Evolutionary conservation across 2,888 invertebrate genomes (phyloP), one percentile per base, ranked within the genome.

Genomic region (Bibio marci): DNA sequence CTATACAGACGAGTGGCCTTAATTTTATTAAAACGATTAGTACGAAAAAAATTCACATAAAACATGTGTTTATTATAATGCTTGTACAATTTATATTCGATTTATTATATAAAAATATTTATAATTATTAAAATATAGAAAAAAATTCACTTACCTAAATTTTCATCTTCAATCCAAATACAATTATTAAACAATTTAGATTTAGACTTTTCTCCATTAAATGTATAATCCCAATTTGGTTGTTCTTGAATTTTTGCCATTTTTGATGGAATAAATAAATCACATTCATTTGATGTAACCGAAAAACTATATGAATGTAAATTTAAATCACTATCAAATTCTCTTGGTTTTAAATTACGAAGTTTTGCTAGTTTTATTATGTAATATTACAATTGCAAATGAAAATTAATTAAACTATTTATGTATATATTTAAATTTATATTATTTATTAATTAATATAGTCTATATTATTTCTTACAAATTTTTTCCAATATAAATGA

Each of bases 381-480:
- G n/a, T n/a, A n/a, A n/a, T n/a, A n/a, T n/a, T n/a, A n/a, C n/a
- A n/a, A n/a, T n/a, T n/a, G n/a, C n/a, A n/a, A n/a, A n/a, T n/a
- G n/a, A n/a, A n/a, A n/a, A n/a, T n/a, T n/a, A n/a, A n/a, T n/a
- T n/a, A n/a, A n/a, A n/a, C n/a, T n/a, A n/a, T n/a, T n/a, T n/a
- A n/a, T n/a, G n/a, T n/a, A n/a, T n/a, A n/a, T 45, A 56, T 58
- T 42, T 58, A 57, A 36, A 44, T 41, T 22, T 58, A 42, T 38
- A 49, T 57, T 25, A 49, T 50, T 43, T 54, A 56, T 13, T 52
- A 47, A 3, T 27, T 5, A 31, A 14, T 11, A 12, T 17, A 6
- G 3, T 36, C 4, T 36, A 15, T 18, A 11, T 14, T 10, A n/a
- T 13, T 8, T 34, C 35, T 38, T 44, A 49, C 49, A 40, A 12